Conservation (phyloP, 2,113 vertebrate species). For the Entomyzon cyanotis region DNA sequence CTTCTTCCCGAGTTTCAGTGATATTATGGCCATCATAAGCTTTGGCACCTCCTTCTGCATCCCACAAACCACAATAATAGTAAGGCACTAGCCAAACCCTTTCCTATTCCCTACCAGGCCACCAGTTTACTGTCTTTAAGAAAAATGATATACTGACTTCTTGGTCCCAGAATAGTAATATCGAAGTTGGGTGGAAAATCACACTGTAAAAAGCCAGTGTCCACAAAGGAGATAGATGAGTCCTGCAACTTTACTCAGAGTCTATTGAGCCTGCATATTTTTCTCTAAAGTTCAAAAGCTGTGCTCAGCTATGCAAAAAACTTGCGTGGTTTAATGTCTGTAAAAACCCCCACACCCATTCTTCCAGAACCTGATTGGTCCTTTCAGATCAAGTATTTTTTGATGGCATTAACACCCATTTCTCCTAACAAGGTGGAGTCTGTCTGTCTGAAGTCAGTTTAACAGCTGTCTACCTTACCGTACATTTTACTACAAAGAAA, state of each 20-base stretch:
- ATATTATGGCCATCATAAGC: background rate
- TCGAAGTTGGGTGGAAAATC: background rate
- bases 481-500: constrained; percentile 10
- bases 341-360: background rate
- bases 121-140: background rate
- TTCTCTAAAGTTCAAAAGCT: background rate
- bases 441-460: background rate
- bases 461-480: background rate
- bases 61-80: background rate
- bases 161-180: background rate
- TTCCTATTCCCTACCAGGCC: background rate
- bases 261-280: background rate
- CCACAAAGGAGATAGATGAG: background rate
- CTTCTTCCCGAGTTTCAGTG: background rate
- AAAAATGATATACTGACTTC: background rate
- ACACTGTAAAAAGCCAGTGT: background rate
- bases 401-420: background rate
- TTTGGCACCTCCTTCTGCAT: background rate
- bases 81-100: background rate
- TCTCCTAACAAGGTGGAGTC: background rate
- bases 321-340: background rate
- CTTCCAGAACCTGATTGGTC: background rate
- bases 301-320: background rate
- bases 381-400: background rate
- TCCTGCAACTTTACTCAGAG: background rate